Evolutionary conservation across 2,888 invertebrate genomes (phyloP), one percentile per base, ranked within the genome.

Genomic region (Zygogramma bicolorata): DNA sequence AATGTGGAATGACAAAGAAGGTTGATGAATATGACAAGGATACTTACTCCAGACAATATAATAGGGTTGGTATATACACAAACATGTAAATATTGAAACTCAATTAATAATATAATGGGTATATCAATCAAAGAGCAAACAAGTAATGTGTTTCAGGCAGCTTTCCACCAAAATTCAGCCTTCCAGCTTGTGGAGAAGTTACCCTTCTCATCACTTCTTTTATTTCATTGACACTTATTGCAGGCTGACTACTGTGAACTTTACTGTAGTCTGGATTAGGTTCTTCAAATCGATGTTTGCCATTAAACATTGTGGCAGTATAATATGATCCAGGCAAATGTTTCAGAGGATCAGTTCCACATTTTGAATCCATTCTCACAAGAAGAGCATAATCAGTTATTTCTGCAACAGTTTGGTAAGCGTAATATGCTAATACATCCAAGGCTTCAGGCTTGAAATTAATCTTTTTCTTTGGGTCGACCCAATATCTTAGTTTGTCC

Each of bases 381-480:
- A 97, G 85, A 74, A 97, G 91, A 0, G 95, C 93, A 79, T 93
- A 91, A 87, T 97, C 97, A 1, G 95, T 92, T 70, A 97, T 92
- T 84, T 96, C 94, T 0, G 97, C 97, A 6, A 97, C 94, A 0
- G 95, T 95, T 88, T 97, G 97, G 85, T 95, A 95, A 0, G 96
- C 96, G 77, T 97, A 89, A 84, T 96, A 97, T 59, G 94, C 92
- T 74, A 97, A 86, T 2, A 97, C 92, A 83, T 94, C 94, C 80
- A 94, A 88, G 0, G 94, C 94, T 61, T 91, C 88, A 18, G 88
- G 86, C 0, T 90, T 88, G 61, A 94, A 89, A 53, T 89, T 90
- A 20, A 92, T 84, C 75, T 93, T 92, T 40, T 90, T 89, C 3
- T 89, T 90, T 0, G 92, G 89, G 75, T 91, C 92, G 0, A 93